These are phyloP conservation scores for Ceriagrion tenellum DNA, from an alignment of 2,888 invertebrate species.

Conservation along the genomic window DNA sequence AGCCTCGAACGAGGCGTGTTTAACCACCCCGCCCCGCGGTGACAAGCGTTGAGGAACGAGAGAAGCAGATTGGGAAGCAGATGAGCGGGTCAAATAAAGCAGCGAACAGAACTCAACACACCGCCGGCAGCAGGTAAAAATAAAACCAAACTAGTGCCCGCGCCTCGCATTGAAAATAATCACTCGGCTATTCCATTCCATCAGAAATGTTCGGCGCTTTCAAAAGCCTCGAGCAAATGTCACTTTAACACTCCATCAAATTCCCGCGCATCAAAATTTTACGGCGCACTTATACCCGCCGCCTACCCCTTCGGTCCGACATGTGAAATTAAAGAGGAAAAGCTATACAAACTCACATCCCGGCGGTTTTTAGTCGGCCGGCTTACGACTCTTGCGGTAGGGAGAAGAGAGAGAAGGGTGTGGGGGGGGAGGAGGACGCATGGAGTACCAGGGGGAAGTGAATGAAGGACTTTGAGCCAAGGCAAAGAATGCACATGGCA, in stretches of 20 bases:
- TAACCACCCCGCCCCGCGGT: no score
- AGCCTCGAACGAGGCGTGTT: no score
- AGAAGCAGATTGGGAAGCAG: no score
- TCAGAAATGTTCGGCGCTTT: not conserved
- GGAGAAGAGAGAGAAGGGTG: not conserved
- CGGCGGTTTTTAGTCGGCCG: not conserved
- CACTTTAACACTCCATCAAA: constrained; percentile 30
- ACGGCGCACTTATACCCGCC: constrained; percentile 10
- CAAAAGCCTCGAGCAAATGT: not conserved
- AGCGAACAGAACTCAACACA: no score
- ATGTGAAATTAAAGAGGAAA: constrained; percentile 17
- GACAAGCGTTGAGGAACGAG: no score
- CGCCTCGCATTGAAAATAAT: not conserved
- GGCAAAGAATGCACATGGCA: not conserved
- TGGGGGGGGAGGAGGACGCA: not conserved
- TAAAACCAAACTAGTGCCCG: not conserved
- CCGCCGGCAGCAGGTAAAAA: not conserved
- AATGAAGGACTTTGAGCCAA: not conserved
- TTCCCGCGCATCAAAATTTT: constrained; percentile 2
- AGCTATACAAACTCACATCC: not conserved
- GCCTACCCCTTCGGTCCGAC: not conserved
- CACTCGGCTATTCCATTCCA: not conserved
- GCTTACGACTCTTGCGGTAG: not conserved
- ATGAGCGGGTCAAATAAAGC: no score
- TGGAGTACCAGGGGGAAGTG: no score